Conservation (phyloP, 2,113 vertebrate species). For the Dromas ardeola region DNA sequence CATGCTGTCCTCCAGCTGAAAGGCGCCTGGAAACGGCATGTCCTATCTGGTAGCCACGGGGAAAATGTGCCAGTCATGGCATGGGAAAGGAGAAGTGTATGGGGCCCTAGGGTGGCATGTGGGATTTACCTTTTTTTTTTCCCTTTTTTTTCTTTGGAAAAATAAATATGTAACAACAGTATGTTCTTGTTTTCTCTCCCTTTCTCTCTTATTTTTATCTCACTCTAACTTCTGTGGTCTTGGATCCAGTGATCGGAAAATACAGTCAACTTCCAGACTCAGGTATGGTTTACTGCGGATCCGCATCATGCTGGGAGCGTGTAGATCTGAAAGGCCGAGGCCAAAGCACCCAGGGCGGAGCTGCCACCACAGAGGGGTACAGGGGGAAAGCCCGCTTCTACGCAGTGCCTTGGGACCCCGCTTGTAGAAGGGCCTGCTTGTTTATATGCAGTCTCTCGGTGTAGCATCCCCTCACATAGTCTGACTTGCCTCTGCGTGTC, state of each 20-base stretch:
- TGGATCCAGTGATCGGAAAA: slow-evolving; percentile 92
- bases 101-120: neutral
- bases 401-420: neutral
- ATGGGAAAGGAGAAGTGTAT: neutral
- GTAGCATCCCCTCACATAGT: neutral
- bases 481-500: neutral
- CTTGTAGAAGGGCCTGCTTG: neutral
- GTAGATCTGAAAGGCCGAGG: neutral
- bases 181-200: neutral
- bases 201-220: neutral
- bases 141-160: neutral
- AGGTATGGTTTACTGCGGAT: slow-evolving; percentile 74
- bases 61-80: neutral
- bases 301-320: rapidly evolving
- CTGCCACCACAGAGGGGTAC: neutral
- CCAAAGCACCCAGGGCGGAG: neutral
- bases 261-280: slow-evolving; percentile 93
- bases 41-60: neutral
- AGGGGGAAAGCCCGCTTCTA: neutral
- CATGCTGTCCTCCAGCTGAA: neutral
- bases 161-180: neutral
- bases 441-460: neutral
- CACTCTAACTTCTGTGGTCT: neutral
- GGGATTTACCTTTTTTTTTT: neutral
- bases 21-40: neutral